Evolutionary conservation across 2,113 vertebrate species (phyloP).

Genomic region (Sylvietta virens): DNA sequence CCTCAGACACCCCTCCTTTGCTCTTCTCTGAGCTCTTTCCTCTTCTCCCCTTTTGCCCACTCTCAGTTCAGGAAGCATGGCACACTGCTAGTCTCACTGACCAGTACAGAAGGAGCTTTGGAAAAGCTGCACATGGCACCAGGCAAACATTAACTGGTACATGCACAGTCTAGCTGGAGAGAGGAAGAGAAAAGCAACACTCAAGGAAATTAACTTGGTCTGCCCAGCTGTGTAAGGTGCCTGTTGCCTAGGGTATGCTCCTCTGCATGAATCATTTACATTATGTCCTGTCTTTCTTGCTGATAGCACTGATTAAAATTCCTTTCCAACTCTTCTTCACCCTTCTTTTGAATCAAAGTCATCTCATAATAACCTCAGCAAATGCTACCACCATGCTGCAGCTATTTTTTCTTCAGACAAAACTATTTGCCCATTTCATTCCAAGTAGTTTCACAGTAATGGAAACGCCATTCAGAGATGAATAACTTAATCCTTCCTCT

Average conservation of each 20-base stretch:
- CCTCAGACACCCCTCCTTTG: not conserved
- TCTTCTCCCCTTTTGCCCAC: not conserved
- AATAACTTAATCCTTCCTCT: slow-evolving; percentile 42
- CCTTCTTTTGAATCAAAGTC: slow-evolving; percentile 13
- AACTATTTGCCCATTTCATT: slow-evolving; percentile 36
- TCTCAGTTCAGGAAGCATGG: not conserved
- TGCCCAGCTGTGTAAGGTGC: not conserved
- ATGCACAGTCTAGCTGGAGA: not conserved
- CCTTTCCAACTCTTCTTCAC: not conserved
- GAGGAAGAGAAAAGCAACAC: not conserved
- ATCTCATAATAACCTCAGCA: slow-evolving; percentile 24
- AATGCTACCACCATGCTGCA: not conserved
- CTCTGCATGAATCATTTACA: not conserved
- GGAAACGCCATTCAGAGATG: slow-evolving; percentile 35
- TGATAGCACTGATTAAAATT: slow-evolving; percentile 5
- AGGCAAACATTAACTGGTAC: fast-evolving
- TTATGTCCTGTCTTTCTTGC: not conserved
- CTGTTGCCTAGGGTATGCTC: not conserved
- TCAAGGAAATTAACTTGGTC: not conserved
- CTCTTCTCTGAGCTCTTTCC: not conserved
- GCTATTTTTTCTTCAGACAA: slow-evolving; percentile 15
- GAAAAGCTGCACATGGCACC: not conserved
- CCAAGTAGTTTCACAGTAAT: slow-evolving; percentile 32
- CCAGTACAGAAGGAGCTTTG: not conserved
- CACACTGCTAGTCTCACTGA: fast-evolving